Evolutionary conservation across 2,797 vertebrate species (phyloP), one percentile per base, ranked within the genome.

Genomic region (Tokudaia muenninki): DNA sequence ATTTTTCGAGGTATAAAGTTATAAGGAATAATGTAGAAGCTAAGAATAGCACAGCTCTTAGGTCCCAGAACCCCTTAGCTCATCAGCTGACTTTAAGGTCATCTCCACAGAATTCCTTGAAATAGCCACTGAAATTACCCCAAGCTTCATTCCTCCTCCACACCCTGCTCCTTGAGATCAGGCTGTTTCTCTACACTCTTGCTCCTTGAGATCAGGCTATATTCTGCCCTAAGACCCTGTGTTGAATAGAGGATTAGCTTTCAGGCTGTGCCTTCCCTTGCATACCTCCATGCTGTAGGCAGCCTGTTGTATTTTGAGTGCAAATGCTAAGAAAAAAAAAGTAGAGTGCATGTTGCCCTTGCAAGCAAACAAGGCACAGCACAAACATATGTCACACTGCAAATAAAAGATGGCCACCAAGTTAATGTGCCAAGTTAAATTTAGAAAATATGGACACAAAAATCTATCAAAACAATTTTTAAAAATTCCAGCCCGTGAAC

Each of bases 1-100:
- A 34, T 77, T 93, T 93, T 70, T 77, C 22, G 70, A 52, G 67
- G 37, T 50, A 44, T 67, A 82, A 94, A 94, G 63, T 86, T 24
- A 86, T 29, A 24, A n/a, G 65, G 55, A 93, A n/a, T 91, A 29
- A n/a, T 41, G 37, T 94, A 80, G 81, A 70, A 34, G n/a, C 79
- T 65, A 63, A 82, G 41, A 91, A 34, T 21, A 52, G 3, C 17
- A 41, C 41, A 31, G 5, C 31, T 16, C 41, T 65, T 31, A 24
- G 41, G 22, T 17, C 57, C 16, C 0, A 74, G 44, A n/a, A n/a
- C 31, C 14, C 31, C 78, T 47, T n/a, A 59, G 63, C 34, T 55
- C 24, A 21, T 50, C 61, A 47, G 26, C 29, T 31, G 34, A 19
- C 52, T 22, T 67, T 55, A 29, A 37, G 61, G 75, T 74, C 81